These are phyloP conservation scores for Conops quadrifasciatus DNA, from an alignment of 2,888 invertebrate genomes.

Conservation along the genomic window DNA sequence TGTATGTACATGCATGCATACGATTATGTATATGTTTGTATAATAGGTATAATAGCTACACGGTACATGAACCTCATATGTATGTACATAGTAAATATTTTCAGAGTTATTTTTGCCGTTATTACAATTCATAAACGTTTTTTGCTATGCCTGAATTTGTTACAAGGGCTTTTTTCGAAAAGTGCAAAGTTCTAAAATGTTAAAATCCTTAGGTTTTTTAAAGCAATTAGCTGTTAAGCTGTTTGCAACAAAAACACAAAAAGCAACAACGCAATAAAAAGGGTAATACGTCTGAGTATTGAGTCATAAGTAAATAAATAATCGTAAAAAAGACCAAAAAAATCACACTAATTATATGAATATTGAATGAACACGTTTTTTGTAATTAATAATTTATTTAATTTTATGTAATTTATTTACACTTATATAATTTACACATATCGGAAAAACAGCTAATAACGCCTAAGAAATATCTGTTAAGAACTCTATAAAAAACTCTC, in stretches of 20 bases:
- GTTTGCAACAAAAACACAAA: background rate
- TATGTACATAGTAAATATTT: slow-evolving; percentile 13
- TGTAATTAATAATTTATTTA: no score
- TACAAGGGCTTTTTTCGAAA: slow-evolving; percentile 39
- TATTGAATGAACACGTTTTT: no score
- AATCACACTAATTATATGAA: no score
- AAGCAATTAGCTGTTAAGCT: slow-evolving; percentile 11
- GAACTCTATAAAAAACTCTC: no score
- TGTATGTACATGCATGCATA: slow-evolving; percentile 4
- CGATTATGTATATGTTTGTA: slow-evolving; percentile 6
- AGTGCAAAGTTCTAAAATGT: slow-evolving; percentile 38
- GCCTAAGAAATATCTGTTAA: no score
- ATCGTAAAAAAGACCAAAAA: background rate
- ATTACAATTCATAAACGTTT: background rate
- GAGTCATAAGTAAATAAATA: background rate
- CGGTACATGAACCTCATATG: background rate
- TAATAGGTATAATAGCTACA: no score
- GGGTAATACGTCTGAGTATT: background rate
- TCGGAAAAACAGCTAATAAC: no score
- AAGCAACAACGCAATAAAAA: background rate
- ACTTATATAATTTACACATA: no score
- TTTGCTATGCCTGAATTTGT: slow-evolving; percentile 31
- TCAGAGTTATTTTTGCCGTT: slow-evolving; percentile 12
- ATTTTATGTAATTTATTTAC: no score
- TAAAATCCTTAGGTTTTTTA: slow-evolving; percentile 1